Base-by-base conservation (phyloP, 1,140 invertebrate species). In the Zelostemma sp. region DNA sequence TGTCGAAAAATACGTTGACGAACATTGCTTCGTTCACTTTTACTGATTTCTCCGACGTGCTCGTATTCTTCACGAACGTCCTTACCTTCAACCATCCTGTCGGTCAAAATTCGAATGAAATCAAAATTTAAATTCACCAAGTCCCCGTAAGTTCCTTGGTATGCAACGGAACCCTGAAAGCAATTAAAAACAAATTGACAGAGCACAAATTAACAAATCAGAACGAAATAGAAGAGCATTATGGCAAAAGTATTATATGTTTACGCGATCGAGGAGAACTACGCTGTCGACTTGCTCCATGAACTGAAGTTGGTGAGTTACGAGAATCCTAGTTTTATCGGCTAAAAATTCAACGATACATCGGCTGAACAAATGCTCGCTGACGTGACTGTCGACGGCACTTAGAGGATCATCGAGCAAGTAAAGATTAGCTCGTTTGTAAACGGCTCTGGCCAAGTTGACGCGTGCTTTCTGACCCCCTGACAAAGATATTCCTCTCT, bases 381-480 rank as follows among this genome's bases (percentile, higher is more conserved):
- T 89, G n/a, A 92, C 91, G 63, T 89, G 88, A 0, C 88, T 83
- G 69, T 92, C 91, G 0, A 92, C 90, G 0, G 93, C 93, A 72
- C 91, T 92, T 0, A 95, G 80, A 0, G 93, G 93, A 84, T 95
- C 93, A 76, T 95, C 93, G 1, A 95, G 80, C 0, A 95, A 77
- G 77, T 93, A 95, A 21, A 95, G 87, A 76, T 93, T 90, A 0
- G 90, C 88, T 61, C 89, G 83, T 75, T 88, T 90, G 69, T 93
- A 93, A 21, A 93, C 87, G 5, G 92, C 91, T n/a, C n/a, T n/a
- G n/a, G n/a, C n/a, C n/a, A n/a, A n/a, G n/a, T n/a, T n/a, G n/a
- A n/a, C n/a, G n/a, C 95, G 88, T 0, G 95, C 95, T 64, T 92
- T 92, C 81, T 98, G 96, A 19, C 96, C 95, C 50, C 96, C 96